Percentiles rank a stretch among this genome's conserved stretches.
phyloP scores from a whole-genome alignment of 2,888 invertebrate genomes.

The Heteromyza rotundicornis region DNA sequence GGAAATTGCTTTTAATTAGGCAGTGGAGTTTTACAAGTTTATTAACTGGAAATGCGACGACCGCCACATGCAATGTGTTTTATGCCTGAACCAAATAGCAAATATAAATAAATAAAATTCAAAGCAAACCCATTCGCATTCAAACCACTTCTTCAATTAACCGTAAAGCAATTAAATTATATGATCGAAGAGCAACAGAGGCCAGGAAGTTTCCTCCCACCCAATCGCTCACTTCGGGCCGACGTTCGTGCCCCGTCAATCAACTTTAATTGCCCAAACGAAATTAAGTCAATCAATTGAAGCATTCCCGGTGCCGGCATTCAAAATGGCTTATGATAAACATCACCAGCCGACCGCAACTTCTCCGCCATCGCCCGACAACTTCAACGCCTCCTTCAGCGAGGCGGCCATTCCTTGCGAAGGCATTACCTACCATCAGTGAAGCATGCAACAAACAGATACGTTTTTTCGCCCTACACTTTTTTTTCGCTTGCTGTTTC shows the following conservation, averaged over 20 bases:
- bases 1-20: neutral
- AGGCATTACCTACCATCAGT: neutral
- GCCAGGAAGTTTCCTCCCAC: too few relatives aligned
- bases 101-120: too few relatives aligned
- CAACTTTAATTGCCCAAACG: conserved; percentile 43
- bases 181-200: conserved; percentile 37
- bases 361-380: neutral
- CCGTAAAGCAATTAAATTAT: conserved; percentile 36
- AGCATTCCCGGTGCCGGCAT: conserved; percentile 30
- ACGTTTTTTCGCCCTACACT: too few relatives aligned
- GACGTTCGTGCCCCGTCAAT: neutral
- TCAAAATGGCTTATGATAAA: conserved; percentile 11
- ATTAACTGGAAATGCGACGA: too few relatives aligned
- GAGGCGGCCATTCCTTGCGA: neutral
- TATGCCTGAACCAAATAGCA: too few relatives aligned
- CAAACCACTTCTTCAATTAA: neutral
- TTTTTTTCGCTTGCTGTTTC: neutral
- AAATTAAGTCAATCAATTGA: conserved; percentile 49
- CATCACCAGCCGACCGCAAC: neutral
- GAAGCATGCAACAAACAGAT: neutral
- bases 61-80: too few relatives aligned
- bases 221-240: too few relatives aligned
- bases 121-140: too few relatives aligned
- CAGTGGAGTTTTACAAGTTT: too few relatives aligned
- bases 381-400: neutral